These are phyloP conservation scores for Octodonta nipae DNA, from an alignment of 2,888 invertebrate species.

Conservation along the genomic window DNA sequence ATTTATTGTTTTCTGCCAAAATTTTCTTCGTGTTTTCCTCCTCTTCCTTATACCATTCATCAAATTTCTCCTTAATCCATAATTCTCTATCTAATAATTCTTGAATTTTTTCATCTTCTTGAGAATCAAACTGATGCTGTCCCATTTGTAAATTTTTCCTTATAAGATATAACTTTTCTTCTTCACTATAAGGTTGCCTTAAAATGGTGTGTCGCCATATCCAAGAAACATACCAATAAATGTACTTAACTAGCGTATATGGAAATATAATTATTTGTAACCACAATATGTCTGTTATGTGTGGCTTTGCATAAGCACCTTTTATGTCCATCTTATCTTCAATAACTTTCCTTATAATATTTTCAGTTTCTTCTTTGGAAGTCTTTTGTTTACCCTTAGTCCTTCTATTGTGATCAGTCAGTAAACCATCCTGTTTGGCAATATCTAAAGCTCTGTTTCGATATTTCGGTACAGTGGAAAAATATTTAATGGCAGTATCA, in stretches of 20 bases:
- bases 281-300: constrained; percentile 64
- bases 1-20: constrained; percentile 71
- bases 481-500: constrained; percentile 74
- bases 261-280: constrained; percentile 70
- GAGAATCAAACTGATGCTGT: constrained; percentile 54
- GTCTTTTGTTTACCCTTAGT: constrained; percentile 37
- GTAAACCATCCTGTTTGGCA: constrained; percentile 46
- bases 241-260: constrained; percentile 54
- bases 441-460: constrained; percentile 64
- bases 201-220: constrained; percentile 64
- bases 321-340: constrained; percentile 89
- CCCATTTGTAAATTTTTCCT: constrained; percentile 61
- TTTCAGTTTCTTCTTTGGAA: constrained; percentile 62
- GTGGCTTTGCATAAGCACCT: constrained; percentile 82
- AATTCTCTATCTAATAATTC: constrained; percentile 61
- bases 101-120: constrained; percentile 61
- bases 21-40: constrained; percentile 77
- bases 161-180: constrained; percentile 75
- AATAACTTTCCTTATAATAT: constrained; percentile 65
- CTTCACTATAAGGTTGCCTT: constrained; percentile 62
- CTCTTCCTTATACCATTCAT: constrained; percentile 63
- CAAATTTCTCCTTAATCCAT: constrained; percentile 72
- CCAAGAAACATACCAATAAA: constrained; percentile 69
- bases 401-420: constrained; percentile 36
- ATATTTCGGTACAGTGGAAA: constrained; percentile 78